These are phyloP conservation scores for Diadromus collaris DNA, from an alignment of 2,888 invertebrate genomes.

Conservation along the genomic window DNA sequence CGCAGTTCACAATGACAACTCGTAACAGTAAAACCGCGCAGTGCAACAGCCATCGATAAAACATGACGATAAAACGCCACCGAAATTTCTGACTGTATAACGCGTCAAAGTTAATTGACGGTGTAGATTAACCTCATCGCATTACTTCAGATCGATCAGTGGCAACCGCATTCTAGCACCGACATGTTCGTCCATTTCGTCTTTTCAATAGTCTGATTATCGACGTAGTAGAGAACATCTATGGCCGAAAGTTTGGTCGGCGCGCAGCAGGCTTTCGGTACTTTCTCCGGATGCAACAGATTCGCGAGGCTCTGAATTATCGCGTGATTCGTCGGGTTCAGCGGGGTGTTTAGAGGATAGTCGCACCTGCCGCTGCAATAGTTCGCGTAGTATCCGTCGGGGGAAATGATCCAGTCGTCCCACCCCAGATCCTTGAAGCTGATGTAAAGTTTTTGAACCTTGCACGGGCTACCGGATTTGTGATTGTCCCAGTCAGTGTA, in stretches of 20 bases:
- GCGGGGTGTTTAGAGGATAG: conserved; percentile 93
- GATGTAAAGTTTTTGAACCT: conserved; percentile 92
- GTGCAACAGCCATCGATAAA: not conserved
- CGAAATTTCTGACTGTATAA: not conserved
- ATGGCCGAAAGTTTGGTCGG: conserved; percentile 92
- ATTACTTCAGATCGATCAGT: conserved; percentile 80
- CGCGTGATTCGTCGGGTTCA: conserved; percentile 97
- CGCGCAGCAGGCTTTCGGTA: conserved; percentile 94
- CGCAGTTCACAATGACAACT: not conserved
- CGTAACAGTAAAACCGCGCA: not conserved
- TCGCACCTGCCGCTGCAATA: conserved; percentile 95
- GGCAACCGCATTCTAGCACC: conserved; percentile 97
- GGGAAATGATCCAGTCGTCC: conserved; percentile 98
- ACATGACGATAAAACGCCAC: not conserved
- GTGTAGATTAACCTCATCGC: no score
- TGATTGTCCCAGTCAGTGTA: conserved; percentile 52
- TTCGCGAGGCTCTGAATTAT: conserved; percentile 94
- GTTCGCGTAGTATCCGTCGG: conserved; percentile 94
- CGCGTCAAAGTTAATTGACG: not conserved
- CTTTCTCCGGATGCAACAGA: conserved; percentile 87
- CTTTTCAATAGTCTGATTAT: conserved; percentile 92
- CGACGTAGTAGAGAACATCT: conserved; percentile 93
- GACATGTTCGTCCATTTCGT: conserved; percentile 98
- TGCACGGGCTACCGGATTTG: conserved; percentile 85
- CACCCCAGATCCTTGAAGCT: conserved; percentile 93